Evolutionary conservation across 1,140 invertebrate species (phyloP).

Genomic region (Eubasilissa regina): DNA sequence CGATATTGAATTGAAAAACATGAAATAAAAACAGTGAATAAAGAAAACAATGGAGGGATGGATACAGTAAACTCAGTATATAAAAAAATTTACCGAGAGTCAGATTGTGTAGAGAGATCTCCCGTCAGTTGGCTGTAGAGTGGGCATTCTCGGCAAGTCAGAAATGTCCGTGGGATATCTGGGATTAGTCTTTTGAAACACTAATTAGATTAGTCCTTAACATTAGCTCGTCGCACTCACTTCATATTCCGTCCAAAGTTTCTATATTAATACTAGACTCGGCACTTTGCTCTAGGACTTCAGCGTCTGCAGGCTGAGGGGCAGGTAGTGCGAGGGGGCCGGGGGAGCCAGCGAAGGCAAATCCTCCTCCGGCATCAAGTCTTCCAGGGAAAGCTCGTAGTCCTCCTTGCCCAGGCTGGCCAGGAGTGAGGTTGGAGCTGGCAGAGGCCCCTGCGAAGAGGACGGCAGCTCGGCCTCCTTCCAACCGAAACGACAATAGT

Average conservation of each 20-base stretch:
- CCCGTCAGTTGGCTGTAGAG: too few species aligned
- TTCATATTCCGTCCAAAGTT: too few species aligned
- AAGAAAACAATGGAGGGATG: too few species aligned
- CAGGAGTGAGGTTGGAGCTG: background rate
- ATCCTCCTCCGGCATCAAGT: conserved; percentile 4
- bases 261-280: too few species aligned
- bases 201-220: background rate
- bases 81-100: conserved; percentile 6
- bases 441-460: background rate
- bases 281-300: background rate
- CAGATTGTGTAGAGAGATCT: background rate
- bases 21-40: too few species aligned
- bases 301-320: background rate
- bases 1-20: too few species aligned
- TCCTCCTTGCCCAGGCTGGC: background rate
- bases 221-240: background rate
- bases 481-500: conserved; percentile 70
- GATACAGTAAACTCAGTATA: too few species aligned
- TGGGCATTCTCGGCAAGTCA: too few species aligned
- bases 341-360: background rate
- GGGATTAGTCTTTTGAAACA: too few species aligned
- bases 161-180: background rate
- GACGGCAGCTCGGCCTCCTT: conserved; percentile 63
- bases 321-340: conserved; percentile 25
- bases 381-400: conserved; percentile 5